These are phyloP conservation scores for Anolis apletophallus DNA, from an alignment of 2,797 vertebrate genomes.

Conservation along the genomic window DNA sequence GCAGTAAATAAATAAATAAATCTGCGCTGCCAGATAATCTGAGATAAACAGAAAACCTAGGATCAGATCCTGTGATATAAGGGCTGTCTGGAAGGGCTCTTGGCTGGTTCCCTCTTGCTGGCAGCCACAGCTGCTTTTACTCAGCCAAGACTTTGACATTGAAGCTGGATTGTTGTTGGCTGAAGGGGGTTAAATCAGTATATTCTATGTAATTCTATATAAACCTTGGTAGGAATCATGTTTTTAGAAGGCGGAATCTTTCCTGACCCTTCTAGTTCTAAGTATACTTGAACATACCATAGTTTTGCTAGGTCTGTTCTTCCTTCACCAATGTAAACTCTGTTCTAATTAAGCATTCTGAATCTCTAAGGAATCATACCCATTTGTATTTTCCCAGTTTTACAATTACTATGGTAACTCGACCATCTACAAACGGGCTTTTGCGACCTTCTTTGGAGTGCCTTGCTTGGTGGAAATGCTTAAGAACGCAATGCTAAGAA, in stretches of 20 bases:
- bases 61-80: too few species aligned
- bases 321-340: background rate
- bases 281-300: background rate
- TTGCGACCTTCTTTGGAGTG: fast-evolving
- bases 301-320: background rate
- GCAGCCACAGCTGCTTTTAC: too few species aligned
- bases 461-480: fast-evolving
- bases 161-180: too few species aligned
- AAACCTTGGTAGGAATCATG: background rate
- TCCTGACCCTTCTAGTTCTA: too few species aligned
- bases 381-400: background rate
- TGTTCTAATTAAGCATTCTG: conserved; percentile 18
- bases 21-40: too few species aligned
- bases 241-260: background rate
- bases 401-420: background rate
- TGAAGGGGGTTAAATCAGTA: too few species aligned
- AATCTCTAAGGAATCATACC: conserved; percentile 1
- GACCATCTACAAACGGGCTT: fast-evolving
- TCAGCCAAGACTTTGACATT: too few species aligned
- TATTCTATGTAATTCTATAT: too few species aligned
- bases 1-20: too few species aligned
- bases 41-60: too few species aligned
- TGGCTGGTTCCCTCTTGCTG: too few species aligned
- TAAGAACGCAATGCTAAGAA: background rate
- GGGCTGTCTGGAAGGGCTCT: too few species aligned